A percentile compares a stretch with the other conserved stretches of the same genome.
Conservation (phyloP, 2,113 vertebrate genomes). For the Spea bombifrons region DNA sequence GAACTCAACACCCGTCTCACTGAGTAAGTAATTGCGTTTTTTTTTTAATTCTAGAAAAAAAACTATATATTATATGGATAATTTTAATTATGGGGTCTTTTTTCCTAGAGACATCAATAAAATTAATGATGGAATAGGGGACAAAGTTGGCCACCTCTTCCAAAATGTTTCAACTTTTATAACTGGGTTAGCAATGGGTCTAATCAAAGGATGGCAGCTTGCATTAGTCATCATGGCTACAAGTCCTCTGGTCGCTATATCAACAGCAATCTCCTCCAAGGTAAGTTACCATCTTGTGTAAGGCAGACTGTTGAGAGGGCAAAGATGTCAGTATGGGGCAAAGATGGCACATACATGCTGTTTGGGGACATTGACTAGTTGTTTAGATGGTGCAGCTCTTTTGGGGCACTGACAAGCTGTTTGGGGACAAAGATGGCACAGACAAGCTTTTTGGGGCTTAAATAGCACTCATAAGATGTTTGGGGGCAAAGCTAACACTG, state of each 20-base stretch:
- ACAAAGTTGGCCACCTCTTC: conserved; percentile 74
- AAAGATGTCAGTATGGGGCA: no score
- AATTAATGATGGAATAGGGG: conserved; percentile 80
- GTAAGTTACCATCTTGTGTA: conserved; percentile 48
- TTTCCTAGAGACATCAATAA: conserved; percentile 76
- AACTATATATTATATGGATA: background rate
- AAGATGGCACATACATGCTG: no score
- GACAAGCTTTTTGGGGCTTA: no score
- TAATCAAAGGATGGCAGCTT: conserved; percentile 79
- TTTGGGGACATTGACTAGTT: no score
- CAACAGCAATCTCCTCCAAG: conserved; percentile 70
- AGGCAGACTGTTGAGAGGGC: background rate
- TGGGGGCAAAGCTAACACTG: background rate
- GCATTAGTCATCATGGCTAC: conserved; percentile 78
- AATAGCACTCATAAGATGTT: no score
- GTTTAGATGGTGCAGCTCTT: no score
- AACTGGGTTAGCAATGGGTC: conserved; percentile 68
- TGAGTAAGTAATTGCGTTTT: conserved; percentile 63
- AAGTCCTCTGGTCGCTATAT: conserved; percentile 71
- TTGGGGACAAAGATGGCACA: no score
- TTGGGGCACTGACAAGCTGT: no score
- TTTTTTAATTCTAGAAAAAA: background rate
- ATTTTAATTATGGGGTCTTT: background rate
- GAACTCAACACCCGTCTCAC: conserved; percentile 80
- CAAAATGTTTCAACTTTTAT: conserved; percentile 71